Evolutionary conservation across 2,797 vertebrate genomes (phyloP).

Genomic region (Somateria mollissima): DNA sequence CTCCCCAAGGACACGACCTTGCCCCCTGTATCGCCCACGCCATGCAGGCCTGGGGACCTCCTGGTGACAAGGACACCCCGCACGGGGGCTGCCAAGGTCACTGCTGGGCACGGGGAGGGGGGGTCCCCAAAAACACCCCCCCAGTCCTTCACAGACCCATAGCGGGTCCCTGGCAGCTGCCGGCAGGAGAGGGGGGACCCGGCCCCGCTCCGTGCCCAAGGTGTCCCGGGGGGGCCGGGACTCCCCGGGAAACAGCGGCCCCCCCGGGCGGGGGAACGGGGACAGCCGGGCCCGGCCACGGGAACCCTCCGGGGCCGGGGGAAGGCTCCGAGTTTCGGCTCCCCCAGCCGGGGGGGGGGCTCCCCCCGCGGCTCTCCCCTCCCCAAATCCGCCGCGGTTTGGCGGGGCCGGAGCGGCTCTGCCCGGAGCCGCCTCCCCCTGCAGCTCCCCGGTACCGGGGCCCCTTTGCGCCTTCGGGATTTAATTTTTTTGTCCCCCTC

Average conservation of each 20-base stretch:
- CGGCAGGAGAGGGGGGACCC: neutral
- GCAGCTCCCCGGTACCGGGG: neutral
- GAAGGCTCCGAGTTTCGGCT: neutral
- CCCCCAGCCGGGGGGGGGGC: neutral
- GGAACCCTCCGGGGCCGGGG: neutral
- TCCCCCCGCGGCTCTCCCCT: neutral
- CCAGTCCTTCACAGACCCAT: accelerated
- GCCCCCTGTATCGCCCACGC: neutral
- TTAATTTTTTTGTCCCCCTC: neutral
- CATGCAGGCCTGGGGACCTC: neutral
- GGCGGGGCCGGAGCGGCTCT: neutral
- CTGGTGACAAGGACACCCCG: neutral
- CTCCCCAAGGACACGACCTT: neutral
- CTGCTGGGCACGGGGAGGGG: neutral
- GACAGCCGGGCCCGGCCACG: neutral
- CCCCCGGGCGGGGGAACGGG: neutral
- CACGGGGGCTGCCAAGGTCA: neutral
- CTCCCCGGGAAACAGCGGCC: neutral
- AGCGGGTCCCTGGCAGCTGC: neutral
- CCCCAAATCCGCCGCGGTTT: neutral
- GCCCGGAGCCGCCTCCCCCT: neutral
- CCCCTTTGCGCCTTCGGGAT: neutral
- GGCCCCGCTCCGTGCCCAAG: neutral
- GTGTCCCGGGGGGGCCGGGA: neutral
- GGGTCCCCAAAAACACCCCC: neutral